phyloP scores from a whole-genome alignment of 2,113 vertebrate genomes.

The Lepisosteus oculatus region DNA sequence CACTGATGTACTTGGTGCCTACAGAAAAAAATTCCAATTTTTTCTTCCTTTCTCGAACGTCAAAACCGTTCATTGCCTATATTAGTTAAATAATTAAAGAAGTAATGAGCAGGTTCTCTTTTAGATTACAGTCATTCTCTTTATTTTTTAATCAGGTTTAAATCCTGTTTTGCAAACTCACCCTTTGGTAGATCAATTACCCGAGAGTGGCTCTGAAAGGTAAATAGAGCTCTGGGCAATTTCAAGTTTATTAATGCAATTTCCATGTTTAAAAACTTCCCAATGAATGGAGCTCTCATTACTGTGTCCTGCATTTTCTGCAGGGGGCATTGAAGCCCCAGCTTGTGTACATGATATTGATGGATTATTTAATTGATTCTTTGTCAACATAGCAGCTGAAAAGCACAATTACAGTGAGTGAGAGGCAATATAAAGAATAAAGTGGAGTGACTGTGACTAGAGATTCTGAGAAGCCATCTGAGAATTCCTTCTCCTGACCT shows the following conservation, averaged over 20 bases:
- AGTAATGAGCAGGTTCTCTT: constrained; percentile 16
- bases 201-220: constrained; percentile 1
- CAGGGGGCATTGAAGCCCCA: constrained; percentile 9
- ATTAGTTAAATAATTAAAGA: constrained; percentile 3
- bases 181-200: constrained; percentile 16
- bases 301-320: background rate
- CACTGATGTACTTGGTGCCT: too few relatives aligned
- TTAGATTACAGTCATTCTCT: constrained; percentile 14
- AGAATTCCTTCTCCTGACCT: background rate
- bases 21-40: too few relatives aligned
- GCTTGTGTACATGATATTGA: background rate
- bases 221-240: constrained; percentile 18
- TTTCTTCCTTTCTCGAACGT: too few relatives aligned
- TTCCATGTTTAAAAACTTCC: constrained; percentile 8
- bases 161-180: constrained; percentile 6
- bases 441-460: background rate
- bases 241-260: constrained; percentile 17
- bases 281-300: constrained; percentile 3
- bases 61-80: too few relatives aligned
- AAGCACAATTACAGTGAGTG: too few relatives aligned
- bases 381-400: background rate
- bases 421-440: background rate
- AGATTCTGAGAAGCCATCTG: background rate
- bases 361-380: background rate
- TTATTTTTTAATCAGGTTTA: background rate